Evolutionary conservation across 1,140 invertebrate genomes (phyloP), one percentile per base, ranked within the genome.

Genomic region (Drosophila oshimai): DNA sequence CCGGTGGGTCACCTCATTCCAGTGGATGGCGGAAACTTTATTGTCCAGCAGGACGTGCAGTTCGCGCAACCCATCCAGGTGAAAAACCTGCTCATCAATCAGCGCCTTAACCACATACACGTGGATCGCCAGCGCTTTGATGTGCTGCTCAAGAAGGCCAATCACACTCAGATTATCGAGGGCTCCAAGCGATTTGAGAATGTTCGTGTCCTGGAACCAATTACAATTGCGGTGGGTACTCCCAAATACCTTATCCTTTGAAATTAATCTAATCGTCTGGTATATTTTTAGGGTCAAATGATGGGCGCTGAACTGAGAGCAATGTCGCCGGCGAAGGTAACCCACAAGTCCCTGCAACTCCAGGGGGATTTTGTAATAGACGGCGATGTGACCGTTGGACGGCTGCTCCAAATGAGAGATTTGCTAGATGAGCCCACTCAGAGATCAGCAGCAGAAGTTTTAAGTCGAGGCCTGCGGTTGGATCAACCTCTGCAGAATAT

Each of bases 41-140:
- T 87, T 20, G 78, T 92, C 1, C 69, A 91, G 45, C 89, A 91
- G 64, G 90, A 92, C 36, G 73, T 92, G n/a, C 73, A 84, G 53
- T 92, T 93, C 24, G 67, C 69, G 0, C 78, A 90, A 28, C 75
- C 89, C 10, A 50, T 91, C 5, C 42, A 74, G 26, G 84, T 89
- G 0, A 91, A 92, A 12, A 61, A 90, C 6, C 26, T 93, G n/a
- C 2, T 64, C 1, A 89, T 92, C 12, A 60, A 71, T 10, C 57
- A 90, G n/a, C 76, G 79, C 7, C 47, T 92, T 6, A 92, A 92
- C 65, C 76, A 92, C 15, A 91, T 92, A 41, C 55, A 81, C 31
- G 90, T 92, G 0, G 45, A 74, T 44, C 46, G 91, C 2, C 90
- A 91, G 20, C 62, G 78, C 29, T 80, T 93, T 3, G 89, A 92